These are phyloP conservation scores for Zaprionus obscuricornis DNA, from an alignment of 2,888 invertebrate species.

Conservation along the genomic window DNA sequence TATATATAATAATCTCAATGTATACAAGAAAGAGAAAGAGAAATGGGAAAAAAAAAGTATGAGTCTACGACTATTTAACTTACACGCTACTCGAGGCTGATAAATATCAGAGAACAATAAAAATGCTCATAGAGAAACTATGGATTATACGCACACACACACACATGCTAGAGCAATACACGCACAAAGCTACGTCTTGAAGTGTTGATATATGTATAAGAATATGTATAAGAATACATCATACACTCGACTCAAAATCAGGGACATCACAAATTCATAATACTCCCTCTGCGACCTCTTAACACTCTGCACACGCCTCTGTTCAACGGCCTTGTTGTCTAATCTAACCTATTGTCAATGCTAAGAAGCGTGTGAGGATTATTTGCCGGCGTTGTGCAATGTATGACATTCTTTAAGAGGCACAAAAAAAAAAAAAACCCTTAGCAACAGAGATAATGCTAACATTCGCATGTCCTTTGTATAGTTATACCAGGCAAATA, in stretches of 20 bases:
- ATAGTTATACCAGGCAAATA: too few species aligned
- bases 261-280: constrained; percentile 68
- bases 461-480: constrained; percentile 61
- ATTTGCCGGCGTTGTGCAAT: constrained; percentile 19
- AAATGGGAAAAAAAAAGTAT: constrained; percentile 43
- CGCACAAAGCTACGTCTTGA: too few species aligned
- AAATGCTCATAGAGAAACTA: constrained; percentile 42
- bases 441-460: constrained; percentile 35
- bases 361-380: constrained; percentile 74
- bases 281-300: constrained; percentile 63
- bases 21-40: constrained; percentile 10
- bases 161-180: too few species aligned
- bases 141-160: constrained; percentile 33
- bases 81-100: constrained; percentile 41
- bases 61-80: constrained; percentile 44
- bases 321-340: constrained; percentile 45
- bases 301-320: constrained; percentile 48
- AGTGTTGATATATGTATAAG: not conserved
- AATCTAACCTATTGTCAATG: constrained; percentile 59
- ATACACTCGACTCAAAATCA: constrained; percentile 42
- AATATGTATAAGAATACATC: constrained; percentile 11
- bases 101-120: constrained; percentile 64
- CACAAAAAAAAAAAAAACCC: too few species aligned
- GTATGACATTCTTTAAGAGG: constrained; percentile 52
- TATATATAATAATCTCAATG: constrained; percentile 17